Evolutionary conservation across 2,888 invertebrate species (phyloP).

Genomic region (Trachelus iudaicus): DNA sequence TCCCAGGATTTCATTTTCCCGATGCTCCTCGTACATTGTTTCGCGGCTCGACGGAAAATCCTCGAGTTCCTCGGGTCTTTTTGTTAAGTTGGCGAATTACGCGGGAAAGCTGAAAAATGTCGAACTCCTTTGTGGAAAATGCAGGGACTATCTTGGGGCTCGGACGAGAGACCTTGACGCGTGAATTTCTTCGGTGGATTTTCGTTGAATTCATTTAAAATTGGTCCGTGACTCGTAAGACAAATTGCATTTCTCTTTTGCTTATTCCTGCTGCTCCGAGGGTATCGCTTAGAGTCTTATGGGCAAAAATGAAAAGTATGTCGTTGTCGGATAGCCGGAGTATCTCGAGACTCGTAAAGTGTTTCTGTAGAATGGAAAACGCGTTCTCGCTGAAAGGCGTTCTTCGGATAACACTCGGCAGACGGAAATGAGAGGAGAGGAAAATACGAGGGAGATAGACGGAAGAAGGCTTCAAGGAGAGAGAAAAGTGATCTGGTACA

Average conservation of each 20-base stretch:
- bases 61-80: not conserved
- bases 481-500: not conserved
- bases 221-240: not conserved
- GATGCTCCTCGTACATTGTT: not conserved
- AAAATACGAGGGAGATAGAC: not conserved
- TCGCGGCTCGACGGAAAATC: not conserved
- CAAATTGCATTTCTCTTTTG: not conserved
- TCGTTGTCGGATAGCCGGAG: not conserved
- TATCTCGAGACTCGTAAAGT: not conserved
- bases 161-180: not conserved
- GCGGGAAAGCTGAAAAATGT: not conserved
- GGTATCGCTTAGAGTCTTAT: not conserved
- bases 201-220: not conserved
- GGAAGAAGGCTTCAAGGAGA: not conserved
- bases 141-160: not conserved
- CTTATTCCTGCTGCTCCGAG: not conserved
- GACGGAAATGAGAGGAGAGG: not conserved
- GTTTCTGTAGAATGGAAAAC: not conserved
- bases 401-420: not conserved
- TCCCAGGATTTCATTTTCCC: not conserved
- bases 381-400: not conserved
- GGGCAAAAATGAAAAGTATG: not conserved
- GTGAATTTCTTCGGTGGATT: not conserved
- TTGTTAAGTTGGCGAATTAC: not conserved
- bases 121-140: not conserved